phyloP scores from a whole-genome alignment of 2,888 invertebrate genomes.

The Oligia fasciuncula region DNA sequence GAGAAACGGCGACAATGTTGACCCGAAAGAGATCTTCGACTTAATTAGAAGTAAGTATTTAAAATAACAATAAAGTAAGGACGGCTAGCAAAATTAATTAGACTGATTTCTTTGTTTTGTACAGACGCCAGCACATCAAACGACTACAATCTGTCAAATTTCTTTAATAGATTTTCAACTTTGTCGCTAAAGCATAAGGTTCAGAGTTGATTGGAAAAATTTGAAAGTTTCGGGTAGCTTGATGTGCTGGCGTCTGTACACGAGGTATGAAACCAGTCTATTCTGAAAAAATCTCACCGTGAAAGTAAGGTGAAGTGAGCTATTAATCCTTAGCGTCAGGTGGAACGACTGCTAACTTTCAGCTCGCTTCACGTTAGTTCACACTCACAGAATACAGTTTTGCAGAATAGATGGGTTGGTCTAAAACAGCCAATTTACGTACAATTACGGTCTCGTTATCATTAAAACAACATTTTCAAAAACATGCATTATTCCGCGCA shows the following conservation, averaged over 20 bases:
- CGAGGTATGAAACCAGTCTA: background rate
- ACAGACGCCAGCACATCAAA: no score
- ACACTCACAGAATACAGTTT: no score
- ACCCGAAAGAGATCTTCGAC: constrained; percentile 72
- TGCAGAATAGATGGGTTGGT: background rate
- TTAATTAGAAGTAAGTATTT: constrained; percentile 71
- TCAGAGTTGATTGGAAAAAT: no score
- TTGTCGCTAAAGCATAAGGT: no score
- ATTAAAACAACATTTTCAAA: background rate
- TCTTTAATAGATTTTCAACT: no score
- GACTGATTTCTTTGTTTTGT: background rate
- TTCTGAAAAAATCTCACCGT: background rate
- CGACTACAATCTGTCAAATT: no score
- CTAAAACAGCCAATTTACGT: background rate
- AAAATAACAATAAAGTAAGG: background rate
- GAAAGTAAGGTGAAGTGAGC: background rate
- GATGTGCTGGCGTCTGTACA: background rate
- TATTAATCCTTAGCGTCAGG: background rate
- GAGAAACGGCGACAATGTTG: constrained; percentile 64
- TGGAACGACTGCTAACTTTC: no score
- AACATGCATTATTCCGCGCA: background rate
- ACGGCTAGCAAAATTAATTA: background rate
- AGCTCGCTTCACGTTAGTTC: no score
- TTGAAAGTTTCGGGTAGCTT: no score
- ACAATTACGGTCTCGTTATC: background rate